Conservation (phyloP, 2,113 vertebrate species). For the Chauna torquata region DNA sequence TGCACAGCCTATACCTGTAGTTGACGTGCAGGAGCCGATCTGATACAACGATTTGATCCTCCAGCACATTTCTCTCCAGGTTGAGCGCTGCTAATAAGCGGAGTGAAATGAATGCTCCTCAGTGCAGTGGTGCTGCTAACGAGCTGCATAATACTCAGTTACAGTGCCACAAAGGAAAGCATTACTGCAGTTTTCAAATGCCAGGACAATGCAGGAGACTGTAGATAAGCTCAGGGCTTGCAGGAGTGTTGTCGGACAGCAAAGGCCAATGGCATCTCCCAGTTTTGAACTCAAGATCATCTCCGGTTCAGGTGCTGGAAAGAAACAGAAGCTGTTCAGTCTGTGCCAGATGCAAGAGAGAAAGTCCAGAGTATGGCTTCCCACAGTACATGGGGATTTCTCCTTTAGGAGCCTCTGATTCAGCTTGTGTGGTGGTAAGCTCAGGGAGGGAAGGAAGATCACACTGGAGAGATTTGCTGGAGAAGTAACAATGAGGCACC, state of each 20-base stretch:
- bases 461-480: not conserved
- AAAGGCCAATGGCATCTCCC: not conserved
- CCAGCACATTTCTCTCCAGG: not conserved
- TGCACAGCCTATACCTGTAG: not conserved
- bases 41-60: not conserved
- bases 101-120: not conserved
- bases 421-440: not conserved
- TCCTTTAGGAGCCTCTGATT: not conserved
- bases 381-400: not conserved
- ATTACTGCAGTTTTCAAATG: not conserved
- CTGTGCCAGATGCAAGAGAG: fast-evolving
- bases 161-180: not conserved
- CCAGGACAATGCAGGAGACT: not conserved
- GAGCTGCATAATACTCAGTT: not conserved
- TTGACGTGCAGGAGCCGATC: not conserved
- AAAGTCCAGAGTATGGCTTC: not conserved
- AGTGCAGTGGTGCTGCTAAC: not conserved
- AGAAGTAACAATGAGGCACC: fast-evolving
- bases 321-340: not conserved
- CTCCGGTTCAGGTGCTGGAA: not conserved
- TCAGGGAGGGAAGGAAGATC: not conserved
- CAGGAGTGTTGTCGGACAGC: not conserved
- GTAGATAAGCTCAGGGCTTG: not conserved
- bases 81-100: not conserved
- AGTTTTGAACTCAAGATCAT: not conserved